Evolutionary conservation across 53 echinoderm and acorn worm species (phyloP).

Genomic region (Apostichopus leukothele): DNA sequence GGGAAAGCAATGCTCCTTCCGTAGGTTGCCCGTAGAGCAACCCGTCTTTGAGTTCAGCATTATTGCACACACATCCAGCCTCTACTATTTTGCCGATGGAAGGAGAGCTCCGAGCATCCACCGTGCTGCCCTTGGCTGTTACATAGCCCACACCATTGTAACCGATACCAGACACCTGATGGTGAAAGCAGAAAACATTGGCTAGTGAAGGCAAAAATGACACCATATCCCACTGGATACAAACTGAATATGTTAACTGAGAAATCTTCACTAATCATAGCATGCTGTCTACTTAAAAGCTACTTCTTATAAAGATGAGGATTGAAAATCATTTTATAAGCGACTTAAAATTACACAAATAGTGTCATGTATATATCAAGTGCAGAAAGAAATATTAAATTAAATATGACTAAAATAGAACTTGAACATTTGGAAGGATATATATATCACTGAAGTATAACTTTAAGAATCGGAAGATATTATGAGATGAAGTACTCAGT

Average conservation of each 20-base stretch:
- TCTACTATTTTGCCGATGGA: constrained; percentile 88
- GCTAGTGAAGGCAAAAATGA: neutral
- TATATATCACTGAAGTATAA: too few relatives aligned
- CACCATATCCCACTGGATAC: neutral
- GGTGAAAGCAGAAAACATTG: neutral
- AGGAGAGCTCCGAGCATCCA: constrained; percentile 60
- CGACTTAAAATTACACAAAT: too few relatives aligned
- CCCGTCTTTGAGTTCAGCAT: constrained; percentile 80
- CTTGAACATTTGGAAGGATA: too few relatives aligned
- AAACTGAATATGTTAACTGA: neutral
- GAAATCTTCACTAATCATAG: too few relatives aligned
- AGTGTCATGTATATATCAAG: too few relatives aligned
- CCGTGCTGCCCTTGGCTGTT: constrained; percentile 52
- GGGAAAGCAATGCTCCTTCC: constrained; percentile 92
- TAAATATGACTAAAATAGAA: too few relatives aligned
- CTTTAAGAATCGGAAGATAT: too few relatives aligned
- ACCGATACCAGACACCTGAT: constrained; percentile 92
- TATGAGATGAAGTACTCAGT: too few relatives aligned
- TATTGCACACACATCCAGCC: constrained; percentile 94
- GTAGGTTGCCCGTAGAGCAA: constrained; percentile 92
- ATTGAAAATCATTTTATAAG: too few relatives aligned
- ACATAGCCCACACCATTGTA: constrained; percentile 84
- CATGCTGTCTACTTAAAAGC: too few relatives aligned
- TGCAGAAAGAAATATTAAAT: too few relatives aligned
- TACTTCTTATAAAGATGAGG: too few relatives aligned